Percentiles rank a stretch among this genome's conserved stretches.
phyloP scores from a whole-genome alignment of 1,140 invertebrate genomes.

The Drosophila kikkawai region DNA sequence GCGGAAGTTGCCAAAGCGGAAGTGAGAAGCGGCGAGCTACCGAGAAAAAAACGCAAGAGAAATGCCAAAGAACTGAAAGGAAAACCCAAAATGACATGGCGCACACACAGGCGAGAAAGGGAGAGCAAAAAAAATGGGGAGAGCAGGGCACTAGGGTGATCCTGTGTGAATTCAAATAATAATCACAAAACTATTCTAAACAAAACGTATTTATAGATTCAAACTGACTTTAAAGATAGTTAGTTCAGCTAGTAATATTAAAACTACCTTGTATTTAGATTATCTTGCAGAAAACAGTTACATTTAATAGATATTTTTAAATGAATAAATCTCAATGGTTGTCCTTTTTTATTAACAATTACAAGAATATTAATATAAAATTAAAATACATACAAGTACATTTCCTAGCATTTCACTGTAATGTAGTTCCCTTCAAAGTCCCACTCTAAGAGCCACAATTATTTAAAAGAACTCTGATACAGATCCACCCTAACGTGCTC shows the following conservation, averaged over 20 bases:
- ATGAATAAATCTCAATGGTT: neutral
- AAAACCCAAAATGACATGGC: slow-evolving; percentile 52
- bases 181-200: neutral
- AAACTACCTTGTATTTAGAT: too few relatives aligned
- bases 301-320: neutral
- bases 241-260: too few relatives aligned
- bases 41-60: slow-evolving; percentile 48
- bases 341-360: too few relatives aligned
- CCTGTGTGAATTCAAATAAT: slow-evolving; percentile 5
- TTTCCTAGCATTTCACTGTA: neutral
- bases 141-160: slow-evolving; percentile 7
- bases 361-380: too few relatives aligned
- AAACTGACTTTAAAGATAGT: too few relatives aligned
- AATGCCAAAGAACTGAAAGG: slow-evolving; percentile 49
- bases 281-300: neutral
- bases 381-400: too few relatives aligned
- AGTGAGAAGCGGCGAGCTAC: slow-evolving; percentile 75
- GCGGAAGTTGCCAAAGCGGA: slow-evolving; percentile 83
- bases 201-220: too few relatives aligned
- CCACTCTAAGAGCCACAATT: neutral
- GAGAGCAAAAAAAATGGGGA: slow-evolving; percentile 4
- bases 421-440: neutral
- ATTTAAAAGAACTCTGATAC: neutral
- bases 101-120: slow-evolving; percentile 31
- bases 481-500: slow-evolving; percentile 24